Base-by-base conservation (phyloP, 2,888 invertebrate genomes). In the Tupiocoris notatus region DNA sequence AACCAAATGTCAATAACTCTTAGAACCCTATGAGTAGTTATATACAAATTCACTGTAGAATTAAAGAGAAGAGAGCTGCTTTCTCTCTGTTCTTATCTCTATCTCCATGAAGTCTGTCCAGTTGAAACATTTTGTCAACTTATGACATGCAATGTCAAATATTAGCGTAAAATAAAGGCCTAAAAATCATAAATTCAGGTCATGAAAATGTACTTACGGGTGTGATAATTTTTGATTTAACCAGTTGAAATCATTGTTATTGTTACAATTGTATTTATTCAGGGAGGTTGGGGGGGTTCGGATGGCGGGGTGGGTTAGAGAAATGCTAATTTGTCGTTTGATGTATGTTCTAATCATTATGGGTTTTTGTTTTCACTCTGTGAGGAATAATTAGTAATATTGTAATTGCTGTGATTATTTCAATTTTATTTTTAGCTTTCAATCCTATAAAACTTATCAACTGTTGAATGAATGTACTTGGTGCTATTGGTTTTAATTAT, bases 41-140 rank as follows among this genome's bases (percentile, higher is more conserved):
- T 39, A 62, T 73, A 62, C 73, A 73, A 73, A 63, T 73, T 73
- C 73, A 73, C 61, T 63, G 61, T 73, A 73, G 73, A 63, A 73
- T 23, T 61, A 20, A 62, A 62, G 73, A 63, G 62, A 17, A 20
- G 73, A 73, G 73, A 73, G 73, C 39, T 7, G 63, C 70, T 70
- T 73, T 73, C 73, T 73, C 73, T 73, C 73, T 73, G 21, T 73
- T 63, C 73, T 73, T 73, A 63, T 73, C 73, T 73, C 73, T 63
- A 73, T 73, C 73, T 73, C 73, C 73, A 73, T 73, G 17, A 73
- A 73, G 73, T 73, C 73, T 73, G 73, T 73, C 73, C 73, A 73
- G 73, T 73, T 61, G 61, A 73, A 73, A 73, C 61, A 73, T 73
- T 73, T 73, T 23, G 73, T 73, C 73, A 73, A 73, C 73, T 63